These are phyloP conservation scores for Dascyllus trimaculatus DNA, from an alignment of 2,113 vertebrate genomes.

Conservation along the genomic window DNA sequence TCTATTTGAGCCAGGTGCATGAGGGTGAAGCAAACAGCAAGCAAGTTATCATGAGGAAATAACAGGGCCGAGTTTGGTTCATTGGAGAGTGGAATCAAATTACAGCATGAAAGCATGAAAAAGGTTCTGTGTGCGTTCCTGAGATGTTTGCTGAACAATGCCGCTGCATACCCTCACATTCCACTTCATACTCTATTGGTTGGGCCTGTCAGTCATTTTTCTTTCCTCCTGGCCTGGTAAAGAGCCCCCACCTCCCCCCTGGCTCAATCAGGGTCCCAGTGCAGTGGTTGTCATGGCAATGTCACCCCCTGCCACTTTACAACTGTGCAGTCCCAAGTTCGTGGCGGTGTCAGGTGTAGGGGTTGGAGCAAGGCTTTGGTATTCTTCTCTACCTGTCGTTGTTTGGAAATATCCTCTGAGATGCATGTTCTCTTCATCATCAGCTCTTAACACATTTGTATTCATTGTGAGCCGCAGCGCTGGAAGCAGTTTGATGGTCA, in stretches of 20 bases:
- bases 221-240: slow-evolving; percentile 30
- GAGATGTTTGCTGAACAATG: slow-evolving; percentile 76
- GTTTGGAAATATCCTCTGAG: not conserved
- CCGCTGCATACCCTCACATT: slow-evolving; percentile 66
- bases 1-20: not conserved
- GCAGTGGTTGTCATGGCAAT: slow-evolving; percentile 49
- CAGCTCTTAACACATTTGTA: slow-evolving; percentile 33
- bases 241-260: slow-evolving; percentile 22
- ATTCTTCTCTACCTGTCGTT: slow-evolving; percentile 3
- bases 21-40: slow-evolving; percentile 7
- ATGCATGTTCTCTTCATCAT: not conserved
- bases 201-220: slow-evolving; percentile 58
- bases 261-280: slow-evolving; percentile 33
- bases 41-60: slow-evolving; percentile 28
- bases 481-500: slow-evolving; percentile 50
- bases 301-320: slow-evolving; percentile 34
- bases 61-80: not conserved
- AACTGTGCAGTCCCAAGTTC: slow-evolving; percentile 58
- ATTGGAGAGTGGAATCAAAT: slow-evolving; percentile 32
- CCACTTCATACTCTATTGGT: slow-evolving; percentile 70
- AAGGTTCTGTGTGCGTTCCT: slow-evolving; percentile 63
- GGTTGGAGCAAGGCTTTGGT: not conserved
- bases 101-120: slow-evolving; percentile 57
- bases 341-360: slow-evolving; percentile 33
- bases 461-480: slow-evolving; percentile 41